phyloP scores from a whole-genome alignment of 2,888 invertebrate genomes.

The Chamaedrilus cognettii region DNA sequence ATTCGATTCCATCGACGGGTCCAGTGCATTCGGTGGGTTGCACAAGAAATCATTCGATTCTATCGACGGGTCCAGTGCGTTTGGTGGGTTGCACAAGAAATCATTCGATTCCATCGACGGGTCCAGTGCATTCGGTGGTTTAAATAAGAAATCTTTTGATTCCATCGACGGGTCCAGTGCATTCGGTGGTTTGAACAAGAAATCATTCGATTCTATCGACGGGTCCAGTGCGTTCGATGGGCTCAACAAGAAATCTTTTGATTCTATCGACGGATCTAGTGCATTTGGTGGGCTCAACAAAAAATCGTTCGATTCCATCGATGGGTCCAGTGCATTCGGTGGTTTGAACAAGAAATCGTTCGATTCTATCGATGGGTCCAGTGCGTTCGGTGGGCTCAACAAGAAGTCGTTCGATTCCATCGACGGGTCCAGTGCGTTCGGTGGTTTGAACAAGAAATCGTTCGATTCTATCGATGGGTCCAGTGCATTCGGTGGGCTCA shows the following conservation, averaged over 20 bases:
- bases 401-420: constrained; percentile 21
- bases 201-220: constrained; percentile 25
- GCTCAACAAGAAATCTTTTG: constrained; percentile 24
- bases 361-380: constrained; percentile 10
- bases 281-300: constrained; percentile 26
- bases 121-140: constrained; percentile 20
- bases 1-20: too few species aligned
- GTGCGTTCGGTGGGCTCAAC: constrained; percentile 16
- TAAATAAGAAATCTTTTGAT: constrained; percentile 26
- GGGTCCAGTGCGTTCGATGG: constrained; percentile 19
- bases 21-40: constrained; percentile 22
- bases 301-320: constrained; percentile 25
- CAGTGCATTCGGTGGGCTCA: constrained; percentile 26
- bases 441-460: constrained; percentile 14
- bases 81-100: constrained; percentile 21
- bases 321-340: constrained; percentile 17
- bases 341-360: constrained; percentile 20
- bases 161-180: constrained; percentile 17
- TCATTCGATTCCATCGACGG: constrained; percentile 25
- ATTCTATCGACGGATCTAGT: constrained; percentile 19
- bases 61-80: constrained; percentile 20
- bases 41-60: constrained; percentile 26
- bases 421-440: constrained; percentile 3
- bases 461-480: constrained; percentile 24
- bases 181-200: constrained; percentile 23